Percentiles rank a stretch among this genome's conserved stretches.
Conservation (phyloP, 2,113 vertebrate species). For the Panthera tigris region DNA sequence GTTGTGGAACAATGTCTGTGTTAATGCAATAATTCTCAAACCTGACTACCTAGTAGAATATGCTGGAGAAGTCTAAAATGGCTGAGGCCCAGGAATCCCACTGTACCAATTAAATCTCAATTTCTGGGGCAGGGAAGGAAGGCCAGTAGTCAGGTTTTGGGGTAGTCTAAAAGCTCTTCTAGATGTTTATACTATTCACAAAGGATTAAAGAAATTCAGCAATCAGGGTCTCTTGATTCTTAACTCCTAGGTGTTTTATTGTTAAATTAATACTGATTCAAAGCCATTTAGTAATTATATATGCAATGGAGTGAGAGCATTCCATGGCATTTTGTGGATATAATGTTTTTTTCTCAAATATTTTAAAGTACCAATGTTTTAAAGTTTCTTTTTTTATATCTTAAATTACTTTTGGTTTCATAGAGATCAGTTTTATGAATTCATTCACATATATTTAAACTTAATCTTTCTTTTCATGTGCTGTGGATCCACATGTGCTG, state of each 20-base stretch:
- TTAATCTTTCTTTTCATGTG: background rate
- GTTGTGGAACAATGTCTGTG: background rate
- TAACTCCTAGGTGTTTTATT: background rate
- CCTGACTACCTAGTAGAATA: background rate
- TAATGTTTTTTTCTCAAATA: background rate
- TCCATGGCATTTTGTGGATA: background rate
- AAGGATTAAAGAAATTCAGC: background rate
- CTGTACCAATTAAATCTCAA: background rate
- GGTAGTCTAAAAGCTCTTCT: background rate
- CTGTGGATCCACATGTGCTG: background rate
- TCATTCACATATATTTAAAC: background rate
- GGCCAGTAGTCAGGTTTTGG: accelerated
- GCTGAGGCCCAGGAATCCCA: background rate
- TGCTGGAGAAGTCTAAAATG: background rate
- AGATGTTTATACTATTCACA: background rate
- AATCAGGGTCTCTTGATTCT: background rate
- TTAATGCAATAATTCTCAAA: background rate
- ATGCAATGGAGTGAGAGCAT: background rate
- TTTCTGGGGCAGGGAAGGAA: background rate
- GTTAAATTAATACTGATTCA: background rate
- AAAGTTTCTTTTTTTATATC: background rate
- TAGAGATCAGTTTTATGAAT: background rate
- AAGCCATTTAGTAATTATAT: background rate
- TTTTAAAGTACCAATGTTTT: background rate
- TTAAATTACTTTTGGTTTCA: background rate